Evolutionary conservation across 2,113 vertebrate species (phyloP).

Genomic region (Cygnus buccinator): DNA sequence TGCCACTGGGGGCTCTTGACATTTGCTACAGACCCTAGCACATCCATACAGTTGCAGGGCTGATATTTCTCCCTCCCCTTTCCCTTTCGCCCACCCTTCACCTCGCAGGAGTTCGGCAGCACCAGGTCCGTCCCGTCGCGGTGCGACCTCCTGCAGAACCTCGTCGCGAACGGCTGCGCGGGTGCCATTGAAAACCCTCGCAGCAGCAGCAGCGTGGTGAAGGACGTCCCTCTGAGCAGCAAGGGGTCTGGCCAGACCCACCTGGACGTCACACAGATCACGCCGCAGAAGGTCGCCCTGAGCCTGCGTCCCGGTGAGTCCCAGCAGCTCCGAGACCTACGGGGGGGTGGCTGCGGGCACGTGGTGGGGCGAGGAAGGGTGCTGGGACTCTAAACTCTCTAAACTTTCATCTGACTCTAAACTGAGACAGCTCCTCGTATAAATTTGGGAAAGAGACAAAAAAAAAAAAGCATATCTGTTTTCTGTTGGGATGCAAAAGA

Average conservation of each 20-base stretch:
- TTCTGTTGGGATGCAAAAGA: conserved; percentile 39
- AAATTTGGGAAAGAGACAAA: neutral
- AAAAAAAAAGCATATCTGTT: conserved; percentile 16
- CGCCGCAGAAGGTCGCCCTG: conserved; percentile 87
- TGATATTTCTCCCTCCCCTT: neutral
- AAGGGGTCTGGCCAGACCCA: conserved; percentile 81
- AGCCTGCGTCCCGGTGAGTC: conserved; percentile 89
- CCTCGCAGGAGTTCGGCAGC: conserved; percentile 85
- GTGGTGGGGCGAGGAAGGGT: neutral
- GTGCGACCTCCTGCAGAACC: conserved; percentile 87
- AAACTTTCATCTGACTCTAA: neutral
- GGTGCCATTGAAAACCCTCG: conserved; percentile 80
- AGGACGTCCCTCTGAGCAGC: conserved; percentile 84
- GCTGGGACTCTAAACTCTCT: neutral
- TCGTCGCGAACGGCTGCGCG: conserved; percentile 83
- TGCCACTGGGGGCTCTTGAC: neutral
- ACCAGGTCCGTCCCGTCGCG: conserved; percentile 81
- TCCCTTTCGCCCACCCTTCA: neutral
- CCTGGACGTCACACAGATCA: conserved; percentile 88
- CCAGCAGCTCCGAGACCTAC: rapidly evolving
- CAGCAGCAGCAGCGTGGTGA: conserved; percentile 78
- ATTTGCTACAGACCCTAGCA: neutral
- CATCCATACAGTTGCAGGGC: neutral
- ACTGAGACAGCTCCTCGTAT: conserved; percentile 20
- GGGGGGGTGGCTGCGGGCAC: too few species aligned